A percentile compares a stretch with the other conserved stretches of the same genome.
phyloP scores from a whole-genome alignment of 1,140 invertebrate genomes.

The Lamellibrachia luymesi region DNA sequence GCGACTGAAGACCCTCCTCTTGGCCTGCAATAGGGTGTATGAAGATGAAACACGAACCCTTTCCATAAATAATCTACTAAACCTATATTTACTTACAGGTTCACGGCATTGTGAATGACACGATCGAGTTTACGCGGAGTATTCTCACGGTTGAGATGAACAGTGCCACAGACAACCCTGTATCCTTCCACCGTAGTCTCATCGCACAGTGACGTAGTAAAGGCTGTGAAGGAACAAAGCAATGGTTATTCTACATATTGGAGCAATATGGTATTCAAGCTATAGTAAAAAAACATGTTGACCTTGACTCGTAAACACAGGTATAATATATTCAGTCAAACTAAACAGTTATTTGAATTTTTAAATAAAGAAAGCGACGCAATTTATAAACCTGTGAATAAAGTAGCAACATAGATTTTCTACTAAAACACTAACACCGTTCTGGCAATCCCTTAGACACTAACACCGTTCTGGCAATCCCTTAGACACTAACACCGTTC shows the following conservation, averaged over 20 bases:
- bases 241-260: too few species aligned
- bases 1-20: background rate
- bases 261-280: too few species aligned
- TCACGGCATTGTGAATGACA: constrained; percentile 71
- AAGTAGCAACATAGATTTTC: constrained; percentile 7
- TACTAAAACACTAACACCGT: constrained; percentile 15
- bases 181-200: constrained; percentile 50
- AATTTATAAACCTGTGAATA: too few species aligned
- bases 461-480: constrained; percentile 9
- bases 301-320: too few species aligned
- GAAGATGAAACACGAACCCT: background rate
- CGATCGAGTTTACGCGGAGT: constrained; percentile 67
- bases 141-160: constrained; percentile 71
- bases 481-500: constrained; percentile 9
- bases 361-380: too few species aligned
- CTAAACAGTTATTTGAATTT: too few species aligned
- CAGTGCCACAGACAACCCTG: constrained; percentile 74
- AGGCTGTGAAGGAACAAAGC: background rate
- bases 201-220: background rate
- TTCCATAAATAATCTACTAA: background rate
- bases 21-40: background rate
- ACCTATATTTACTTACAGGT: constrained; percentile 63
- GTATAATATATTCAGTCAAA: too few species aligned
- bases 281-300: too few species aligned
- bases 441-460: constrained; percentile 9